Base-by-base conservation (phyloP, 2,113 vertebrate species). In the Nipponia nippon region DNA sequence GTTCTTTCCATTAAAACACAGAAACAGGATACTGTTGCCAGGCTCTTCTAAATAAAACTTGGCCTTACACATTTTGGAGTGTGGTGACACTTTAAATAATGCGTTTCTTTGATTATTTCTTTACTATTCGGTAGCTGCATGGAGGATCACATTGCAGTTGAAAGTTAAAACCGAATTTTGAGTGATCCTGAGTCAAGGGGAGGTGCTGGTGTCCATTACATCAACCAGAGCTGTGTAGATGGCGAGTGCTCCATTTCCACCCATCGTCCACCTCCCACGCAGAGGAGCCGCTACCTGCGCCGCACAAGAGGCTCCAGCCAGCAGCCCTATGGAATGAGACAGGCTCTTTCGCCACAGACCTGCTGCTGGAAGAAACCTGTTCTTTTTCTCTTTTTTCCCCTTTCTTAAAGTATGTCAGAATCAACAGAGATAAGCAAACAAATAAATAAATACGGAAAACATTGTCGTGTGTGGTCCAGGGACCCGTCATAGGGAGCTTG, bases 71-170 rank as follows among this genome's bases (percentile, higher is more conserved):
- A 40, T 87, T 91, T 67, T 85, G 66, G 49, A 87, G 66, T 38
- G 27, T 53, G 79, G 78, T 66, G 44, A 65, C 84, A 80, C 81
- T 83, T 89, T 63, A 89, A 94, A 87, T 89, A 95, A 85, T 91
- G 46, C 53, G 72, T 87, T 91, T 93, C 61, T 89, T 70, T 90
- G 75, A 83, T 91, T 88, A 49, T 75, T 86, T 86, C 80, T 93
- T 65, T 80, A 65, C 65, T 94, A 17, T 65, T 83, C 38, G 5
- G 83, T 82, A 95, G 77, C 91, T 69, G 69, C 44, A 23, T 38
- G 34, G 65, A 84, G 34, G 77, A 78, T 91, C 81, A 63, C 44
- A 42, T 42, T 87, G 73, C 87, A 91, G 9, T 13, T 82, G 72
- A 59, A 87, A 79, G 27, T 67, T 82, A 67, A 84, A 87, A 80